These are phyloP conservation scores for Campoletis sonorensis DNA, from an alignment of 1,140 invertebrate genomes.

Conservation along the genomic window DNA sequence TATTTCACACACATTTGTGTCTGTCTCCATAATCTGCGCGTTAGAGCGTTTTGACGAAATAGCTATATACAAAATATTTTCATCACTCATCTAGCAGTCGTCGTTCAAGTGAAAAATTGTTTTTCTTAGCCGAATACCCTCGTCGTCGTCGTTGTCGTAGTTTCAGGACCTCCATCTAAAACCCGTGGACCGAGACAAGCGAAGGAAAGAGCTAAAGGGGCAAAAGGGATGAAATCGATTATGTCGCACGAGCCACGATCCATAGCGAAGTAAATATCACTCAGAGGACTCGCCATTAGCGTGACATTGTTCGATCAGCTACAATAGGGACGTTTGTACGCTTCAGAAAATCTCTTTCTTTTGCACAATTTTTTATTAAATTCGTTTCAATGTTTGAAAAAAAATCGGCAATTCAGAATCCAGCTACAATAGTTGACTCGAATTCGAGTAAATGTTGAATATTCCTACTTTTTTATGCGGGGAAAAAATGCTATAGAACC, in stretches of 20 bases:
- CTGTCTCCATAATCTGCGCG: too few relatives aligned
- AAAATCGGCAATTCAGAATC: neutral
- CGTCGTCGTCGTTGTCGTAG: too few relatives aligned
- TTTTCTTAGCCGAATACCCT: neutral
- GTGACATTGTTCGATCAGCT: neutral
- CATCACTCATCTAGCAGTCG: too few relatives aligned
- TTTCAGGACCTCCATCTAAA: too few relatives aligned
- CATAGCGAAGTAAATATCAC: slow-evolving; percentile 18
- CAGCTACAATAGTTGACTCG: too few relatives aligned
- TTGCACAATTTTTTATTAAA: neutral
- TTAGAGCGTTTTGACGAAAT: too few relatives aligned
- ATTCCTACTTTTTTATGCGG: too few relatives aligned
- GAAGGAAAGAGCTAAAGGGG: neutral
- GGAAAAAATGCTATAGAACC: too few relatives aligned
- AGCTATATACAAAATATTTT: too few relatives aligned
- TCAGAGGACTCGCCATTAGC: neutral
- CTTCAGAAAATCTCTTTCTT: too few relatives aligned
- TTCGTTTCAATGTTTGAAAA: neutral
- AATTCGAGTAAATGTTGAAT: too few relatives aligned
- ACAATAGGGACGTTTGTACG: neutral
- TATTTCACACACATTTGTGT: too few relatives aligned
- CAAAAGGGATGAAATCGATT: slow-evolving; percentile 6
- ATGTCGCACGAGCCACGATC: slow-evolving; percentile 21
- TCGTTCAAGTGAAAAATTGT: slow-evolving; percentile 25
- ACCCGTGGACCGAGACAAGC: neutral